Evolutionary conservation across 1,140 invertebrate genomes (phyloP).

Genomic region (Zaprionus nigranus): DNA sequence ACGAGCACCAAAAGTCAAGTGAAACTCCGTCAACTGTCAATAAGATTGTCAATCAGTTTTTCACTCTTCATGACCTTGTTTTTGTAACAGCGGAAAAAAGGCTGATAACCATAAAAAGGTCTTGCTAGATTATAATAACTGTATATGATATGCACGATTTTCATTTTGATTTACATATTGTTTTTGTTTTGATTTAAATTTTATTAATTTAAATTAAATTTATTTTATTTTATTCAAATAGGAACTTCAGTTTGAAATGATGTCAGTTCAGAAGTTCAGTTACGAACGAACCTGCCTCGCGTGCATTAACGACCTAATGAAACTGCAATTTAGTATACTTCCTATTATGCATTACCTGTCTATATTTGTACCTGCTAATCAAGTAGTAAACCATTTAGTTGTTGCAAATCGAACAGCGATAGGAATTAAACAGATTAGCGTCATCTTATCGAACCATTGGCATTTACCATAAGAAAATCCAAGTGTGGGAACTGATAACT

Average conservation of each 20-base stretch:
- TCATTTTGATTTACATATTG: too few relatives aligned
- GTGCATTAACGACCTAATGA: neutral
- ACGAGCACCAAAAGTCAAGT: slow-evolving; percentile 1
- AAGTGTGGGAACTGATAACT: slow-evolving; percentile 57
- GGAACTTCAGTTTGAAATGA: too few relatives aligned
- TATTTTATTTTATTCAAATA: too few relatives aligned
- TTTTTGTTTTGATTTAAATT: too few relatives aligned
- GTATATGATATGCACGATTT: too few relatives aligned
- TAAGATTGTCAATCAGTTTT: slow-evolving; percentile 5
- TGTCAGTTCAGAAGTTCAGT: neutral
- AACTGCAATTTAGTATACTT: neutral
- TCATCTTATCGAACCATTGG: slow-evolving; percentile 43
- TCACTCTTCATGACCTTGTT: slow-evolving; percentile 4
- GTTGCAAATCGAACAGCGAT: slow-evolving; percentile 16
- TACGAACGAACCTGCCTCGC: neutral
- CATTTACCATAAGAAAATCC: slow-evolving; percentile 54
- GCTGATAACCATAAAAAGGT: neutral
- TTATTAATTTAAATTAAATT: too few relatives aligned
- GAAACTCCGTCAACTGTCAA: neutral
- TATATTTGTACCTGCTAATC: slow-evolving; percentile 1
- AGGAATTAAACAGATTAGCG: slow-evolving; percentile 60
- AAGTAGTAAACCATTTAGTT: neutral
- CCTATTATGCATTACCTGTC: neutral
- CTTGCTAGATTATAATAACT: neutral
- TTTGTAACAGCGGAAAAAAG: neutral